A percentile compares a stretch with the other conserved stretches of the same genome.
Conservation (phyloP, 2,888 invertebrate genomes). For the Malachius bipustulatus region DNA sequence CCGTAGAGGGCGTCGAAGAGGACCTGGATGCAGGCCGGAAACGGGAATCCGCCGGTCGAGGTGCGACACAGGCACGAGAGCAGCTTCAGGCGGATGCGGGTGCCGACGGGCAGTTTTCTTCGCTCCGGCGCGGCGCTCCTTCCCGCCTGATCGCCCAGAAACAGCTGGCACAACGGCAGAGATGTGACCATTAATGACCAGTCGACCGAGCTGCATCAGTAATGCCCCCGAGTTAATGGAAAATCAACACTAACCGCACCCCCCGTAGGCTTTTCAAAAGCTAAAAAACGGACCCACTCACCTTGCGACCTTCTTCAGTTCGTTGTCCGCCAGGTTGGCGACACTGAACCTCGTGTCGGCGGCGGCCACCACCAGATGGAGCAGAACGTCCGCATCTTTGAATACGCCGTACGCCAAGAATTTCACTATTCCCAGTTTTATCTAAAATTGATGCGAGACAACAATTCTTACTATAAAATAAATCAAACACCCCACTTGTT, state of each 20-base stretch:
- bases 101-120: slow-evolving; percentile 66
- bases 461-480: too few species aligned
- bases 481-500: too few species aligned
- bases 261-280: slow-evolving; percentile 1
- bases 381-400: slow-evolving; percentile 57
- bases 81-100: slow-evolving; percentile 73
- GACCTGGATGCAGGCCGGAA: slow-evolving; percentile 73
- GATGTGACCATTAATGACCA: slow-evolving; percentile 61
- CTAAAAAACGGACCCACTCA: slow-evolving; percentile 33
- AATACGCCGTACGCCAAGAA: slow-evolving; percentile 72
- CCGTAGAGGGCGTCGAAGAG: slow-evolving; percentile 83
- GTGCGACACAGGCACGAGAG: slow-evolving; percentile 70
- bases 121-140: slow-evolving; percentile 48
- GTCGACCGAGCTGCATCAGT: slow-evolving; percentile 53
- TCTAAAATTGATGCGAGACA: too few species aligned
- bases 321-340: slow-evolving; percentile 75
- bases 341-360: slow-evolving; percentile 84
- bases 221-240: slow-evolving; percentile 4
- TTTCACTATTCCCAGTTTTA: slow-evolving; percentile 68
- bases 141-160: slow-evolving; percentile 59
- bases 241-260: slow-evolving; percentile 9
- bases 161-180: slow-evolving; percentile 66
- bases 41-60: slow-evolving; percentile 56
- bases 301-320: slow-evolving; percentile 67
- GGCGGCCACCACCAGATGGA: slow-evolving; percentile 72